phyloP scores from a whole-genome alignment of 2,888 invertebrate species.

The Sarcophaga variegata region DNA sequence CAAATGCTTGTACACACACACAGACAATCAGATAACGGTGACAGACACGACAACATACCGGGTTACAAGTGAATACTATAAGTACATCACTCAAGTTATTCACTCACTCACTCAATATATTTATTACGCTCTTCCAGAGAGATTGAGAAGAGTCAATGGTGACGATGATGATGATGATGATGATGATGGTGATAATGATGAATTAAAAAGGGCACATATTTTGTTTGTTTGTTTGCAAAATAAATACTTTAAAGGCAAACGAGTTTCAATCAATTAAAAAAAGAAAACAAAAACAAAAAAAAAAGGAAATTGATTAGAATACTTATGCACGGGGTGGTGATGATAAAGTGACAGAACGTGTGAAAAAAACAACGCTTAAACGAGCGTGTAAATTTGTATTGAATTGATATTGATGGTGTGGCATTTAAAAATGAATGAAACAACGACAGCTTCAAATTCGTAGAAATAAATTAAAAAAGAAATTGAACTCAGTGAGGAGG shows the following conservation, averaged over 20 bases:
- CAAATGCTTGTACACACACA: background rate
- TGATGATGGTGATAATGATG: background rate
- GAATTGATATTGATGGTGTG: background rate
- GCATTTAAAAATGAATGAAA: background rate
- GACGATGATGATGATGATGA: background rate
- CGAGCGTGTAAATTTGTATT: slow-evolving; percentile 26
- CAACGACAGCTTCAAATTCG: background rate
- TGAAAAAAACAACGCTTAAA: slow-evolving; percentile 19
- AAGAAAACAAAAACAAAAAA: slow-evolving; percentile 3
- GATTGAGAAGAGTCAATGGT: background rate
- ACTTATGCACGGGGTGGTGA: background rate
- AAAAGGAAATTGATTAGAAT: slow-evolving; percentile 7
- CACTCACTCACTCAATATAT: too few species aligned
- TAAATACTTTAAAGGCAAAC: slow-evolving; percentile 1
- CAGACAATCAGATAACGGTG: background rate
- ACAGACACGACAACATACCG: background rate
- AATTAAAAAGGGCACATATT: slow-evolving; percentile 17
- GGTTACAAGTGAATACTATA: background rate
- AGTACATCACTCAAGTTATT: background rate
- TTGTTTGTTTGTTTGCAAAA: slow-evolving; percentile 8
- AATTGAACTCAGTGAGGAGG: background rate
- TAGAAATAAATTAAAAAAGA: too few species aligned
- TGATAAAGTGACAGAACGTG: slow-evolving; percentile 42
- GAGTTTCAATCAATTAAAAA: background rate
- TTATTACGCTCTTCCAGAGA: background rate